phyloP scores from a whole-genome alignment of 2,797 vertebrate genomes.

The Leptatherina wallacei region DNA sequence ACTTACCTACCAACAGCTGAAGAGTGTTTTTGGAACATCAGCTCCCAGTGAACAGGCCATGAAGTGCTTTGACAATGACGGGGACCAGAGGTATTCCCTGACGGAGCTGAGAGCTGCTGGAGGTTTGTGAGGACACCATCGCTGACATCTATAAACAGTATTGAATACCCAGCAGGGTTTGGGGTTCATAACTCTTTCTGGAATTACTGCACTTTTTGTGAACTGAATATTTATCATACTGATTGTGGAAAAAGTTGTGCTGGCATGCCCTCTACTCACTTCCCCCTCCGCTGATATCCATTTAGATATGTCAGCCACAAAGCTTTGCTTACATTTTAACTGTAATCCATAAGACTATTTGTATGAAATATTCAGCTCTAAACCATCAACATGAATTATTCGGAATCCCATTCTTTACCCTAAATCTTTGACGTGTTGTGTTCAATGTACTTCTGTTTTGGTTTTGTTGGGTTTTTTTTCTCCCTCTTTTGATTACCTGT shows the following conservation, averaged over 20 bases:
- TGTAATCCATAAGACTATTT: slow-evolving; percentile 15
- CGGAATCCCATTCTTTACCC: slow-evolving; percentile 28
- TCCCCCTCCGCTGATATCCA: background rate
- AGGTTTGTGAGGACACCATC: slow-evolving; percentile 67
- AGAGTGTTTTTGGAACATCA: slow-evolving; percentile 56
- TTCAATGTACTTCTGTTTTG: slow-evolving; percentile 14
- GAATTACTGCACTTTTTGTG: slow-evolving; percentile 77
- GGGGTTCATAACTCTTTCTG: slow-evolving; percentile 35
- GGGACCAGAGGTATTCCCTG: slow-evolving; percentile 74
- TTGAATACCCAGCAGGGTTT: slow-evolving; percentile 54
- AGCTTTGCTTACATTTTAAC: slow-evolving; percentile 39
- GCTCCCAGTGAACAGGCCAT: slow-evolving; percentile 56
- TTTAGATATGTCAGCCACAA: slow-evolving; percentile 29
- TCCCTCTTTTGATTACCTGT: slow-evolving; percentile 17
- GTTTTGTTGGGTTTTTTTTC: slow-evolving; percentile 1
- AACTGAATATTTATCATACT: slow-evolving; percentile 72
- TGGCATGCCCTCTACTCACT: slow-evolving; percentile 57
- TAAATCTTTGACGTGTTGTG: slow-evolving; percentile 26
- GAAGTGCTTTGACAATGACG: slow-evolving; percentile 73
- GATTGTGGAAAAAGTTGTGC: slow-evolving; percentile 63
- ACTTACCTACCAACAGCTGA: slow-evolving; percentile 69
- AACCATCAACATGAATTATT: slow-evolving; percentile 28
- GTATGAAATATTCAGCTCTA: slow-evolving; percentile 35
- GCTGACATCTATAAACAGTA: slow-evolving; percentile 66
- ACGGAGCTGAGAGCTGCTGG: slow-evolving; percentile 75